Evolutionary conservation across 2,113 vertebrate genomes (phyloP), one percentile per base, ranked within the genome.

Genomic region (Syngnathoides biaculeatus): DNA sequence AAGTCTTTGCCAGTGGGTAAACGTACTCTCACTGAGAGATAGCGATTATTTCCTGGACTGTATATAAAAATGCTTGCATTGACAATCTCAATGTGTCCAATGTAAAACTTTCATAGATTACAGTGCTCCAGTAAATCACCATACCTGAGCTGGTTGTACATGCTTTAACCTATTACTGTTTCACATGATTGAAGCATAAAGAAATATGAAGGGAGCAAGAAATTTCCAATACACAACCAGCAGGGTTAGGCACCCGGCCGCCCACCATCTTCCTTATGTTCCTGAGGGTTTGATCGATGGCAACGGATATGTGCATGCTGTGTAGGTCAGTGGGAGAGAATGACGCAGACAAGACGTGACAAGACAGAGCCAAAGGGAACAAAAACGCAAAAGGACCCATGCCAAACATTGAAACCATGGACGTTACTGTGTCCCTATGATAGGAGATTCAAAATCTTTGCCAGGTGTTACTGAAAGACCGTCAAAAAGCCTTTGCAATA

Each of bases 341-440:
- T 85, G 87, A 88, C 80, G 80, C 61, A 76, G 73, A 77, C 35
- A 19, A 5, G 39, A 64, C 76, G 83, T 89, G 87, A 86, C 84
- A 85, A 81, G 53, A 78, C 83, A 81, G 65, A 78, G 85, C 87
- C 89, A 89, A 85, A 79, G 66, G 74, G 75, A 67, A 72, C 71
- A 78, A 69, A 74, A 78, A 84, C 45, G 67, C 69, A 47, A 62
- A 13, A 30, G 43, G 68, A 68, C 67, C 70, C 38, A 57, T 67
- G 77, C 64, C 69, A 78, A 72, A 55, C 47, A 58, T 73, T 69
- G 75, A 69, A 77, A 69, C 65, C 67, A 79, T 50, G 72, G 69
- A 4, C 26, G 22, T 55, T 55, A 64, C 19, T 11, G 67, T 75
- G 50, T 79, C 67, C 56, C 62, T 58, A 58, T 60, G 62, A 65